Percentiles rank a stretch among this genome's conserved stretches.
phyloP scores from a whole-genome alignment of 2,797 vertebrate species.

The Micropoecilia bifurca region DNA sequence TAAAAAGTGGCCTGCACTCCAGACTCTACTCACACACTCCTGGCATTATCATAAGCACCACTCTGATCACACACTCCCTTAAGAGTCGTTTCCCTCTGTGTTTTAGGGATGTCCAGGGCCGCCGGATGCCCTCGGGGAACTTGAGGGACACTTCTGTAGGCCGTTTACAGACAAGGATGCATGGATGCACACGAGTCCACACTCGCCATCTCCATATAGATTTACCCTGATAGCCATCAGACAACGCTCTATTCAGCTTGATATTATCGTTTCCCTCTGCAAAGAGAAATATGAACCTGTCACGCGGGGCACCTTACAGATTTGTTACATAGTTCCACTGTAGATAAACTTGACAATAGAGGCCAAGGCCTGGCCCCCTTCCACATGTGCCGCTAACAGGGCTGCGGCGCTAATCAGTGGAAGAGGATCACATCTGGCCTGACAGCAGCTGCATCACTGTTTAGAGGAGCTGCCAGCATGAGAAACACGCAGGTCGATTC shows the following conservation, averaged over 20 bases:
- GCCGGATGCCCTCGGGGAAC: conserved; percentile 24
- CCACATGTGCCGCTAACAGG: conserved; percentile 60
- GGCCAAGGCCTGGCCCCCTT: conserved; percentile 59
- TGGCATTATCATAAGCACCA: conserved; percentile 74
- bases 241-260: conserved; percentile 73
- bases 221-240: conserved; percentile 64
- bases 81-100: conserved; percentile 75
- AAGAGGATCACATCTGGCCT: conserved; percentile 76
- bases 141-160: conserved; percentile 35
- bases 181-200: conserved; percentile 13
- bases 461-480: conserved; percentile 77
- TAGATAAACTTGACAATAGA: conserved; percentile 77
- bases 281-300: conserved; percentile 78
- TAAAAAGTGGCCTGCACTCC: conserved; percentile 75
- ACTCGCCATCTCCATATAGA: conserved; percentile 54
- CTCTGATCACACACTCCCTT: conserved; percentile 67
- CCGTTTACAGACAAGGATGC: conserved; percentile 32
- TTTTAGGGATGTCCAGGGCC: conserved; percentile 55
- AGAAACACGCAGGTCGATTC: conserved; percentile 82
- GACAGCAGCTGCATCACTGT: conserved; percentile 82
- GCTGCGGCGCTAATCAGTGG: conserved; percentile 70
- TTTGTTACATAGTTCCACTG: conserved; percentile 74
- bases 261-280: conserved; percentile 74
- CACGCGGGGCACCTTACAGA: conserved; percentile 66
- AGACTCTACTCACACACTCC: conserved; percentile 67